phyloP scores from a whole-genome alignment of 2,888 invertebrate species.

The Ditula angustiorana region DNA sequence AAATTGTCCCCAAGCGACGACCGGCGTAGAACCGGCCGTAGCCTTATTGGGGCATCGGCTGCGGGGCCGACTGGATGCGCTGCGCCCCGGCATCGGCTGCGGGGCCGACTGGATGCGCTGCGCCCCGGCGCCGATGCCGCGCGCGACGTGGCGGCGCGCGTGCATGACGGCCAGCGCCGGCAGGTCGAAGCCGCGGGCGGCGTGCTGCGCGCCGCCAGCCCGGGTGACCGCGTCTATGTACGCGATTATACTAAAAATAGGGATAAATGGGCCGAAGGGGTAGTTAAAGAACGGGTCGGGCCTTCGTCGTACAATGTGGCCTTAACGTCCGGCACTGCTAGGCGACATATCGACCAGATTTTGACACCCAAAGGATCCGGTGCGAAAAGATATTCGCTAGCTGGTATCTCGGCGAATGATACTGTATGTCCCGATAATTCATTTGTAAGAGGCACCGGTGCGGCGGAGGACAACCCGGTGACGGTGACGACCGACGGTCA shows the following conservation, averaged over 20 bases:
- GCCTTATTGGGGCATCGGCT: background rate
- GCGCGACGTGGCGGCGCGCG: too few relatives aligned
- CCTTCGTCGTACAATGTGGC: background rate
- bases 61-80: background rate
- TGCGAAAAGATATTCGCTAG: background rate
- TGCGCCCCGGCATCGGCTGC: background rate
- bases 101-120: too few relatives aligned
- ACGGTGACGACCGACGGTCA: background rate
- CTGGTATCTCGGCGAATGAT: background rate
- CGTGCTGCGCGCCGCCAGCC: background rate
- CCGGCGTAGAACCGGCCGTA: background rate
- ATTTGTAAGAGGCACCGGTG: too few relatives aligned
- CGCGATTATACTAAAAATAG: background rate
- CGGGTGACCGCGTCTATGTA: background rate
- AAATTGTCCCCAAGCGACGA: too few relatives aligned
- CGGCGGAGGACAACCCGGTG: background rate
- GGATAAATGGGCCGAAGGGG: conserved; percentile 2
- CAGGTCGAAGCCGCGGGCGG: too few relatives aligned
- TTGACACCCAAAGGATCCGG: background rate
- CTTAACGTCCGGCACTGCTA: background rate
- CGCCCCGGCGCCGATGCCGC: too few relatives aligned
- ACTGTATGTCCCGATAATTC: too few relatives aligned
- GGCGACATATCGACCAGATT: background rate
- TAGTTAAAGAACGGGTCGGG: background rate
- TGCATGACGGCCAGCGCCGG: too few relatives aligned